These are phyloP conservation scores for Nasonia vitripennis DNA, from an alignment of 1,140 invertebrate genomes.

Conservation along the genomic window DNA sequence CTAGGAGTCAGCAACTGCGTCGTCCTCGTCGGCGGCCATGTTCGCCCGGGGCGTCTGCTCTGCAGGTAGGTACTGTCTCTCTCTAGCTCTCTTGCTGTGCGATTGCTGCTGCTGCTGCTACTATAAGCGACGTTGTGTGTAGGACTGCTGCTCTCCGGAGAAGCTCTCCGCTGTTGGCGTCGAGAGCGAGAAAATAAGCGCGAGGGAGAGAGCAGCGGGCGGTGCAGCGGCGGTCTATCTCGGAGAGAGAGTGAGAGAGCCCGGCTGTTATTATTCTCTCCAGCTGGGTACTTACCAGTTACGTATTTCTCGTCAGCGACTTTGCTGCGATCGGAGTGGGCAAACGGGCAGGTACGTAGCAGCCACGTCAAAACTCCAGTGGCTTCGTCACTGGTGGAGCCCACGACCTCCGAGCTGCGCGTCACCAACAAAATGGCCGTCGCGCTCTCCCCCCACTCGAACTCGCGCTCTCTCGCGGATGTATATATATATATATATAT, in stretches of 20 bases:
- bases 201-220: not conserved
- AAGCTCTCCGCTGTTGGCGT: not conserved
- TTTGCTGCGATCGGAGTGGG: conserved; percentile 93
- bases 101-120: not conserved
- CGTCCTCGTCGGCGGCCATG: conserved; percentile 28
- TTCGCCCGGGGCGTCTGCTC: not conserved
- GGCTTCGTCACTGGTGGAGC: conserved; percentile 90
- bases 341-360: conserved; percentile 93
- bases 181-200: too few species aligned
- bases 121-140: too few species aligned
- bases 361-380: conserved; percentile 94
- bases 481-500: too few species aligned
- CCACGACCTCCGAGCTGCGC: conserved; percentile 76
- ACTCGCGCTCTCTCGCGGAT: not conserved
- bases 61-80: not conserved
- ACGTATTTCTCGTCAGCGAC: conserved; percentile 95
- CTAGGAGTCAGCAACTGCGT: not conserved
- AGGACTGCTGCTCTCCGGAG: not conserved
- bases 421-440: conserved; percentile 80
- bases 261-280: conserved; percentile 81
- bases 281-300: conserved; percentile 90
- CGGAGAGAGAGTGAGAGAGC: conserved; percentile 58
- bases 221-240: conserved; percentile 73
- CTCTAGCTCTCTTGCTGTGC: not conserved
- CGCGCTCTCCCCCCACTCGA: not conserved